A percentile compares a stretch with the other conserved stretches of the same genome.
Conservation (phyloP, 2,113 vertebrate species). For the Nymphicus hollandicus region DNA sequence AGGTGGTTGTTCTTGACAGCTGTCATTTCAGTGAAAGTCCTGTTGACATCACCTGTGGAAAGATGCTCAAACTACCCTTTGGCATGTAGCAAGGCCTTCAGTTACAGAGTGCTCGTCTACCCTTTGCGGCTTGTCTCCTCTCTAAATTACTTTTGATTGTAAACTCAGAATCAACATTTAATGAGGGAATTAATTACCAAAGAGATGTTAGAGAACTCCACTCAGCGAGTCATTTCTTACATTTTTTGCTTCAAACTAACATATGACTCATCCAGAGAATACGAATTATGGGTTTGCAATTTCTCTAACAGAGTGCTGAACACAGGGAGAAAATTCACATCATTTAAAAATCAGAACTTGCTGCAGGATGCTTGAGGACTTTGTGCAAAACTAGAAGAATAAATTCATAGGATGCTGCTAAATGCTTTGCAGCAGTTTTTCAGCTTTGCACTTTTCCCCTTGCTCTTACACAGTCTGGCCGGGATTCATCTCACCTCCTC, state of each 20-base stretch:
- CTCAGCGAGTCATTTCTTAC: neutral
- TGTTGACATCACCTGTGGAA: conserved; percentile 5
- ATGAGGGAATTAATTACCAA: conserved; percentile 40
- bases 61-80: neutral
- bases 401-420: neutral
- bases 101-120: neutral
- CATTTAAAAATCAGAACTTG: conserved; percentile 11
- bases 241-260: neutral
- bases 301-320: neutral
- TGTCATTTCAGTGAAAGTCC: neutral
- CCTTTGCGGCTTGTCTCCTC: neutral
- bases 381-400: neutral
- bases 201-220: neutral
- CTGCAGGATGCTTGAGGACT: neutral
- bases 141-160: conserved; percentile 15
- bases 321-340: conserved; percentile 1
- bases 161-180: conserved; percentile 20
- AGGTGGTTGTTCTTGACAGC: neutral
- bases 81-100: conserved; percentile 1
- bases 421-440: neutral
- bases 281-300: neutral
- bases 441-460: neutral
- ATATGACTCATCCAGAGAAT: neutral
- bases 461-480: neutral
- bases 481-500: neutral